phyloP scores from a whole-genome alignment of 2,888 invertebrate genomes.

The Melipona beecheii region DNA sequence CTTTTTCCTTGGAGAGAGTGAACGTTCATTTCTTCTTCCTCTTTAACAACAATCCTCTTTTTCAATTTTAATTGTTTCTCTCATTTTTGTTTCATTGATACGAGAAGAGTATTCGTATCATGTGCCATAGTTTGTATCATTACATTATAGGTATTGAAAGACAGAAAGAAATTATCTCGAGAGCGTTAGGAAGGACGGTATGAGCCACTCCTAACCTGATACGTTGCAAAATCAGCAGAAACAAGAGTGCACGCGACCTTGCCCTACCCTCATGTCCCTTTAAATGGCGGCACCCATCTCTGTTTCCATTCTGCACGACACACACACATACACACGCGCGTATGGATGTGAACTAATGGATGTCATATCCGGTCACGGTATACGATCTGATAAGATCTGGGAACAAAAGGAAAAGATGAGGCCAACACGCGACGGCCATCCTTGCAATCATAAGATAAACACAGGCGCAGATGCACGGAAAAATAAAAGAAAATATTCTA shows the following conservation, averaged over 20 bases:
- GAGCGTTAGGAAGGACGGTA: neutral
- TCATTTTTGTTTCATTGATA: too few species aligned
- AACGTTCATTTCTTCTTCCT: too few species aligned
- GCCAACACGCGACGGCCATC: slow-evolving; percentile 44
- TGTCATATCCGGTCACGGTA: slow-evolving; percentile 63
- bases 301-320: slow-evolving; percentile 25
- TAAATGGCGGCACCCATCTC: slow-evolving; percentile 52
- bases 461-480: slow-evolving; percentile 41
- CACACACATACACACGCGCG: neutral
- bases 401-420: slow-evolving; percentile 41
- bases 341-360: slow-evolving; percentile 57
- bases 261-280: slow-evolving; percentile 49
- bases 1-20: neutral
- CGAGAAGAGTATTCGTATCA: too few species aligned
- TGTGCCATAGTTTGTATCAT: too few species aligned
- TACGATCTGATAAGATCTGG: slow-evolving; percentile 56
- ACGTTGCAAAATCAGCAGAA: neutral
- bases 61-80: too few species aligned
- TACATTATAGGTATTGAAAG: neutral
- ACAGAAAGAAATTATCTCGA: neutral
- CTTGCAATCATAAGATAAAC: slow-evolving; percentile 37
- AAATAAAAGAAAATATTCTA: slow-evolving; percentile 18
- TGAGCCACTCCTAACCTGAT: neutral
- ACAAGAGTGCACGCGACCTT: slow-evolving; percentile 31
- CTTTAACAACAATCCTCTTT: too few species aligned